These are phyloP conservation scores for Steinernema feltiae DNA, from an alignment of 1,140 invertebrate genomes.

Conservation along the genomic window DNA sequence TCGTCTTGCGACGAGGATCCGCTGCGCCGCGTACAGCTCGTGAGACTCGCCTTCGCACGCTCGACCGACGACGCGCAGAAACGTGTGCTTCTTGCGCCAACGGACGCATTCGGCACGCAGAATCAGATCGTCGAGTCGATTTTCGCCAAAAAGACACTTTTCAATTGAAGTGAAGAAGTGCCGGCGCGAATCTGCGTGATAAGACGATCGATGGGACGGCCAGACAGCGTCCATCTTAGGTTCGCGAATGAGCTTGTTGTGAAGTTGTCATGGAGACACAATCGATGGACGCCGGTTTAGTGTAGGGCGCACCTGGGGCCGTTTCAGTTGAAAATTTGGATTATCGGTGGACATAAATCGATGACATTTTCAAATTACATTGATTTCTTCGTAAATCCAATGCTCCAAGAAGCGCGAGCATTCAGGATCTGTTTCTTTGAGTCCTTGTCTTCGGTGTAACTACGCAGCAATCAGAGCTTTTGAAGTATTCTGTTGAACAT, in stretches of 20 bases:
- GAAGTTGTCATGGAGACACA: not conserved
- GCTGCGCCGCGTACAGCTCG: not conserved
- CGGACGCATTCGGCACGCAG: not conserved
- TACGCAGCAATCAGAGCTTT: no score
- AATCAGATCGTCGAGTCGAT: not conserved
- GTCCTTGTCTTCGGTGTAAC: no score
- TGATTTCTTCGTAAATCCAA: no score
- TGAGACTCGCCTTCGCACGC: not conserved
- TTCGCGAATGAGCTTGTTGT: not conserved
- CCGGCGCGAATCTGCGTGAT: not conserved
- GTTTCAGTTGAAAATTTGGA: no score
- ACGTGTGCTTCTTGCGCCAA: not conserved
- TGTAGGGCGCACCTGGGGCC: no score
- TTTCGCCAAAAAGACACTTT: not conserved
- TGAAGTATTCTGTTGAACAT: no score
- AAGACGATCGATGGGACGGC: not conserved
- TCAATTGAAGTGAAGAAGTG: not conserved
- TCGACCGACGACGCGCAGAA: not conserved
- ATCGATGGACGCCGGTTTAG: not conserved
- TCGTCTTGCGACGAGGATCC: not conserved
- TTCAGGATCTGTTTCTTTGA: no score
- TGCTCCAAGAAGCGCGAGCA: no score
- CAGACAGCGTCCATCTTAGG: not conserved
- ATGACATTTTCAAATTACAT: no score
- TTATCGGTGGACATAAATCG: no score